Evolutionary conservation across 1,140 invertebrate species (phyloP), one percentile per base, ranked within the genome.

Genomic region (Psilanteris sp.): DNA sequence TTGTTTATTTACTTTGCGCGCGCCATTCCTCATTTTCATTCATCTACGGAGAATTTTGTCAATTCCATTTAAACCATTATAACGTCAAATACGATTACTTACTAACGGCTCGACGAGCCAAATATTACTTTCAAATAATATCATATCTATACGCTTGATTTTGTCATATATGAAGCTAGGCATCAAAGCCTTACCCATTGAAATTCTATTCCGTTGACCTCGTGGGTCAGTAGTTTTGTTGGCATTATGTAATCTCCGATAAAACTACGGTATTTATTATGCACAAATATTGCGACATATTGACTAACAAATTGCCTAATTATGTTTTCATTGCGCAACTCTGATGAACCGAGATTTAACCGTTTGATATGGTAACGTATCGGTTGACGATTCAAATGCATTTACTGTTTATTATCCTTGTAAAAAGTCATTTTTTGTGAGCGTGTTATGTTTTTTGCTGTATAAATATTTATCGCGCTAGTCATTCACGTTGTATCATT

Each of bases 281-380:
- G 10, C 24, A 27, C 15, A 55, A 27, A 29, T 15, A 41, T 41
- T 55, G 24, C 14, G 9, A 55, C 50, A 55, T 41, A 9, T 41
- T 41, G 48, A 39, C 34, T 55, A 55, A 55, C 50, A 55, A 55
- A 55, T 55, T 55, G 24, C 24, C 36, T 55, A 39, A 55, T 55
- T 55, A 55, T 27, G n/a, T 41, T 55, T 26, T 39, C 10, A 18
- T 55, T 39, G 15, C 32, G 22, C 5, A 52, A 52, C 4, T 8
- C 13, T 16, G 31, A 22, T 31, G 18, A 46, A 22, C 8, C 3
- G 10, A 16, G 46, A 50, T 52, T 32, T n/a, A 8, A 24, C 16
- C 22, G 4, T 18, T 34, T 50, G 29, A 50, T 34, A 36, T 4
- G 27, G 10, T 11, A 9, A 32, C 9, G 4, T 16, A 29, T 48